A percentile compares a stretch with the other conserved stretches of the same genome.
These are phyloP conservation scores for Epizoanthus rinbou DNA, from an alignment of 92 coral and sea anemone species.

Conservation along the genomic window DNA sequence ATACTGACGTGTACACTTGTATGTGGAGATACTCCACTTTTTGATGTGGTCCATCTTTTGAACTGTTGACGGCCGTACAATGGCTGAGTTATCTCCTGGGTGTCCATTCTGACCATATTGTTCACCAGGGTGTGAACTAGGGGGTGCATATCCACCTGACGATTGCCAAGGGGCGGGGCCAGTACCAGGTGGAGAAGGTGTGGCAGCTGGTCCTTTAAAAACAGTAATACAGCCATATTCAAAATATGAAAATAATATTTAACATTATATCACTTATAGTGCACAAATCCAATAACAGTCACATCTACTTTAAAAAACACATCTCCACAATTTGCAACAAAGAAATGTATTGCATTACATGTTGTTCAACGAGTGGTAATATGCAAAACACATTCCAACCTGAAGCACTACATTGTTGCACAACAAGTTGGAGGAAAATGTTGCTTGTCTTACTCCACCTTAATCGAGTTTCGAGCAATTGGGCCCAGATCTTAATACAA, in stretches of 20 bases:
- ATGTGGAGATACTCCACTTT: slow-evolving; percentile 97
- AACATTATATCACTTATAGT: too few relatives aligned
- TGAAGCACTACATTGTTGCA: too few relatives aligned
- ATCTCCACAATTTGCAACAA: too few relatives aligned
- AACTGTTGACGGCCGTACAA: slow-evolving; percentile 73
- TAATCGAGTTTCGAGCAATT: too few relatives aligned
- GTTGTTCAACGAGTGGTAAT: too few relatives aligned
- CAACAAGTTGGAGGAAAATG: too few relatives aligned
- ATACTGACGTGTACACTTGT: slow-evolving; percentile 94
- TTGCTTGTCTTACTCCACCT: too few relatives aligned
- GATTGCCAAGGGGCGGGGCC: slow-evolving; percentile 40
- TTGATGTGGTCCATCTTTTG: slow-evolving; percentile 86
- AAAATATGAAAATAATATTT: not conserved
- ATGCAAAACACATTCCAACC: too few relatives aligned
- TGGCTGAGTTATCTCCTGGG: slow-evolving; percentile 43
- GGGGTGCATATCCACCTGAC: slow-evolving; percentile 17
- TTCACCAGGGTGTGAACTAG: slow-evolving; percentile 6
- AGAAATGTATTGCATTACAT: too few relatives aligned
- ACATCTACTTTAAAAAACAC: too few relatives aligned
- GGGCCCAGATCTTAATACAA: too few relatives aligned
- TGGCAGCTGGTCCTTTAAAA: slow-evolving; percentile 34
- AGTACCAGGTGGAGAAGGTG: not conserved
- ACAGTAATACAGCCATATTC: not conserved
- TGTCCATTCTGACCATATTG: slow-evolving; percentile 27
- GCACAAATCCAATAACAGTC: too few relatives aligned